Base-by-base conservation (phyloP, 1,140 invertebrate species). In the Drosophila leontia region DNA sequence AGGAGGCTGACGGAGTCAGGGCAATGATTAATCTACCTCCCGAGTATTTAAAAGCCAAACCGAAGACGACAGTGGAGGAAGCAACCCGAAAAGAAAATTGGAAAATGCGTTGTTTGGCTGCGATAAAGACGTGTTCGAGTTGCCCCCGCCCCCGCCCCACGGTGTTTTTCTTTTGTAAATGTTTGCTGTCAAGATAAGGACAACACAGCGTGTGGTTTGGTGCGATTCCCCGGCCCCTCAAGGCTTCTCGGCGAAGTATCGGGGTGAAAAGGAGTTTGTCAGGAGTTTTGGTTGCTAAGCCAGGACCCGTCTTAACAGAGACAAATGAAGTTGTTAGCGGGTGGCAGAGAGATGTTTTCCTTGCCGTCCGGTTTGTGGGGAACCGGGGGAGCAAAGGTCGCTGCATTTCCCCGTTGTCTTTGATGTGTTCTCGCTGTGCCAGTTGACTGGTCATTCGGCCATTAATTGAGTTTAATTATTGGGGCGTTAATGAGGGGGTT, bases 161-260 rank as follows among this genome's bases (percentile, higher is more conserved):
- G 35, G 7, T 60, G 68, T 72, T 74, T 58, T 85, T 75, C 79
- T 90, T 79, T 90, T 90, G 85, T 90, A 90, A 90, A 90, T 90
- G 85, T 90, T 90, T 85, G 85, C 85, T 90, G 85, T 90, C 85
- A 91, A 91, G 85, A 90, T 90, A 90, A 90, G 78, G 51, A 85
- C 78, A 72, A 74, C 81, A 72, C 85, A 84, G 84, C 84, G 67
- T 88, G 84, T 90, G 84, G 84, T 81, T 83, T 81, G 47, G 53
- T 48, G 62, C 48, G 69, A 71, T 65, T 61, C 42, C 71, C 74
- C 53, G 41, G 47, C 57, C 42, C 26, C 13, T 47, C n/a, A 26
- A 56, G 42, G 68, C 26, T 34, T 29, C 65, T 32, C 19, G 23
- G 32, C 19, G 9, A 42, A 39, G 9, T n/a, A 39, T 39, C n/a